Evolutionary conservation across 2,113 vertebrate genomes (phyloP), one percentile per base, ranked within the genome.

Genomic region (Hippolais icterina): DNA sequence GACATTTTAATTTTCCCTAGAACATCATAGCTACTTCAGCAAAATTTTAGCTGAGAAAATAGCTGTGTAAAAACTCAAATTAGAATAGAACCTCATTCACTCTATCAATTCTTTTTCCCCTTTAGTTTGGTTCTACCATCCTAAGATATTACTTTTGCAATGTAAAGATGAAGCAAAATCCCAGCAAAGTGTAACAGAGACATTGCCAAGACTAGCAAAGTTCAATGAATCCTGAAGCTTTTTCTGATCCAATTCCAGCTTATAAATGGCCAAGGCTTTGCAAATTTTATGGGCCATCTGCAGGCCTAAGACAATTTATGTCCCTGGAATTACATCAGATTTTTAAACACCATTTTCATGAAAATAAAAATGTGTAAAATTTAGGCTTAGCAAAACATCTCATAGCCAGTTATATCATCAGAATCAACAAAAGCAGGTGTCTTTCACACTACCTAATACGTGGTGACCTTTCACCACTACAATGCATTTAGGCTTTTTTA

Each of bases 151-250:
- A 66, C 63, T 69, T 87, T 53, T 65, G 76, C 81, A 92, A 56
- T 16, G n/a, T 39, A 50, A 94, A 66, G 75, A 91, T 52, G 64
- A 94, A 76, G 56, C 15, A 89, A 86, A 63, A 90, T 56, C 28
- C 75, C 66, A 90, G 77, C 42, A 87, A n/a, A 94, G 78, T 3
- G 0, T 77, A 60, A 93, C 25, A 70, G 41, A 76, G 41, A 53
- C 54, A 46, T 12, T 87, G 42, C 57, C 31, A 85, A 94, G 66
- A 75, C 68, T 39, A 92, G 42, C 16, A 80, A 92, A 90, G 33
- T 85, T 86, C 42, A 90, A 3, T 84, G 44, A 61, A 72, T 93
- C 65, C 78, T 78, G 41, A 94, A 92, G 66, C 35, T 92, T 95
- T 59, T 94, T 85, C 80, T 92, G 65, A 90, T 90, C 72, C 49